A percentile compares a stretch with the other conserved stretches of the same genome.
phyloP scores from a whole-genome alignment of 2,113 vertebrate species.

The Silurus asotus region DNA sequence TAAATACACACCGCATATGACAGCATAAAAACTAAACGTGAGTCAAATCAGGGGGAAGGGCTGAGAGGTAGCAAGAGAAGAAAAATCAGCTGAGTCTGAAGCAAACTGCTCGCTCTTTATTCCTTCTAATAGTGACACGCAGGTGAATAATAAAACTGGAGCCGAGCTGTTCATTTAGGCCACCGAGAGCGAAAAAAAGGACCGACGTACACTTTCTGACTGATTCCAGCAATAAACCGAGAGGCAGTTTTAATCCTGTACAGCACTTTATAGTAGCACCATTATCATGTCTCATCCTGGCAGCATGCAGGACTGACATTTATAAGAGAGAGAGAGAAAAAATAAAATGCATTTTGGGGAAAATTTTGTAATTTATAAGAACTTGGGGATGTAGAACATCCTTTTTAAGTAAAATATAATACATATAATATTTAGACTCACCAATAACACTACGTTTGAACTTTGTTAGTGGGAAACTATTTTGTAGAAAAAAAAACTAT shows the following conservation, averaged over 20 bases:
- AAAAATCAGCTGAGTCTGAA: not conserved
- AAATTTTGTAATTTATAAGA: not conserved
- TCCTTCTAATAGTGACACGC: constrained; percentile 31
- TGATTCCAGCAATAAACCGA: constrained; percentile 22
- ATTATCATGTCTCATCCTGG: constrained; percentile 15
- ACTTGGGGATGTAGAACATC: not conserved
- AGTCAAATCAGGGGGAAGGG: not conserved
- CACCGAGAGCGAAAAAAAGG: not conserved
- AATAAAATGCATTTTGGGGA: no score
- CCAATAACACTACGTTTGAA: not conserved
- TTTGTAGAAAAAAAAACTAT: not conserved
- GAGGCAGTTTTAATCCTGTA: constrained; percentile 12
- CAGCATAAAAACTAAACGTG: constrained; percentile 41
- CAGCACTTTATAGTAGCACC: not conserved
- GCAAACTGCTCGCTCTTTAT: not conserved
- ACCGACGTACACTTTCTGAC: constrained; percentile 12
- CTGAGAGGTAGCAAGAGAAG: not conserved
- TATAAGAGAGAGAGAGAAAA: not conserved
- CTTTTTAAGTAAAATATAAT: not conserved
- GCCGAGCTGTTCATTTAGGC: constrained; percentile 14
- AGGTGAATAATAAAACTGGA: constrained; percentile 16
- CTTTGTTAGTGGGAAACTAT: not conserved
- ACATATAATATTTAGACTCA: constrained; percentile 6
- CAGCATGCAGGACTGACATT: constrained; percentile 3
- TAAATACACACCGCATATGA: constrained; percentile 49